These are phyloP conservation scores for Antechinus flavipes DNA, from an alignment of 2,113 vertebrate genomes.

Conservation along the genomic window DNA sequence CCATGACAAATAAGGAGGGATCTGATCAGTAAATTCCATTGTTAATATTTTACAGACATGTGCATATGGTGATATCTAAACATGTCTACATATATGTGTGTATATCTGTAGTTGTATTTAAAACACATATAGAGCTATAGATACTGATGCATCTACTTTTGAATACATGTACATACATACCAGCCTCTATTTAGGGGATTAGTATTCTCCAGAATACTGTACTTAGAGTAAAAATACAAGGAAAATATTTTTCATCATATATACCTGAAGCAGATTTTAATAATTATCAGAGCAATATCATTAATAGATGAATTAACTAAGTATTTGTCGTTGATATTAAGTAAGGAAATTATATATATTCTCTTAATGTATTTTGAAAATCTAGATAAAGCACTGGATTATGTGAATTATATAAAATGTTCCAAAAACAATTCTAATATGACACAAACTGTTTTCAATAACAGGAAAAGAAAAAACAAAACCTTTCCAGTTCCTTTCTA, in stretches of 20 bases:
- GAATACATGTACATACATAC: conserved; percentile 83
- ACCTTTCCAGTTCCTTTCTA: background rate
- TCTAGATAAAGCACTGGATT: background rate
- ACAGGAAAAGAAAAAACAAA: background rate
- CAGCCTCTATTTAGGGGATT: conserved; percentile 74
- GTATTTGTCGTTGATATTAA: conserved; percentile 83
- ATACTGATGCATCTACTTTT: conserved; percentile 71
- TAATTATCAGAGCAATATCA: conserved; percentile 83
- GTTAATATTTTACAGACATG: conserved; percentile 68
- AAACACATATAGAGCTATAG: conserved; percentile 72
- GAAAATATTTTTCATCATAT: conserved; percentile 87
- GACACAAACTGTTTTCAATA: background rate
- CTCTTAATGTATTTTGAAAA: conserved; percentile 71
- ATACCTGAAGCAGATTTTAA: conserved; percentile 84
- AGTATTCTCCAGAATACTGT: conserved; percentile 87
- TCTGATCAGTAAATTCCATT: conserved; percentile 77
- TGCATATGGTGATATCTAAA: conserved; percentile 69
- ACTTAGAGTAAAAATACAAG: conserved; percentile 87
- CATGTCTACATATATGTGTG: conserved; percentile 57
- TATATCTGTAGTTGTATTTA: conserved; percentile 68
- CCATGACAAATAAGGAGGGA: conserved; percentile 91
- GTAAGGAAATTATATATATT: conserved; percentile 84
- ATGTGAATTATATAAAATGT: background rate
- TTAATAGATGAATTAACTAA: conserved; percentile 82
- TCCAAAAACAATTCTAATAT: background rate